Evolutionary conservation across 2,797 vertebrate genomes (phyloP), one percentile per base, ranked within the genome.

Genomic region (Leptodactylus fallax): DNA sequence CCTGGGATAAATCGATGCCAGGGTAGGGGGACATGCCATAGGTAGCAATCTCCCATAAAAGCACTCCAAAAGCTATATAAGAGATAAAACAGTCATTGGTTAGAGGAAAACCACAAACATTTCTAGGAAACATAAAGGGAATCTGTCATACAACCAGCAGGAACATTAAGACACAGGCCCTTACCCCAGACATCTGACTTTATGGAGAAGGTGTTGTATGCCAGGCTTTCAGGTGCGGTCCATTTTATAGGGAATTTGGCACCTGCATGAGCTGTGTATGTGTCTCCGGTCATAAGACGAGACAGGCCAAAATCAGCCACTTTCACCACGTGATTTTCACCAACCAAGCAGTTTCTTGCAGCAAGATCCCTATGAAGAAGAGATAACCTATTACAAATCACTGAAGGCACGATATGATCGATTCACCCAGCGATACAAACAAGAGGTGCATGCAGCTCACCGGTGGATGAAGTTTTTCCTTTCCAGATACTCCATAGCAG

Each of bases 211-310:
- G 98, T 99, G 93, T 99, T 99, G 90, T 99, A 99, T 21, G 98
- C 98, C 74, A 99, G 95, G 93, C 98, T 99, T 93, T 99, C 98
- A 0, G 98, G 98, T 58, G 98, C 98, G 0, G 98, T 99, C 98
- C 98, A 99, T 79, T 99, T 99, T 92, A 99, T 99, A 82, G 98
- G 98, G 92, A 99, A 99, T 92, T 99, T 99, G 90, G 98, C 98
- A 74, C 98, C 98, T 17, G 98, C 98, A 0, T 99, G 98, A 90
- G 98, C 98, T 12, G 97, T 99, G 92, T 99, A 99, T 3, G 98
- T 99, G 88, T 99, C 98, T 69, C 98, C 98, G 0, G 98, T 99
- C 98, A 99, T 99, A 90, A 99, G 90, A 83, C 98, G 94, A 92
- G 98, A 99, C 86, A 99, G 92, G 77, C 98, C 98, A 78, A 99